Evolutionary conservation across 1,140 invertebrate genomes (phyloP).

Genomic region (Octopus sinensis): DNA sequence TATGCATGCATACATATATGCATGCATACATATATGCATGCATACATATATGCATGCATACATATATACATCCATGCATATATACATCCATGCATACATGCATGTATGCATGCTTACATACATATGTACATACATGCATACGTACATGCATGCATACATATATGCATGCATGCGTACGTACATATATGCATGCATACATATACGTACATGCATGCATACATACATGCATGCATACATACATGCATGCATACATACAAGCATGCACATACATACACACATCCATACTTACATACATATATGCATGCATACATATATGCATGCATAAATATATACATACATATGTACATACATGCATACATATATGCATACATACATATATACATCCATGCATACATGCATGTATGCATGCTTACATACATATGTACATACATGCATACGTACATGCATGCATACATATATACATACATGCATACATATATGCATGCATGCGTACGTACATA

Average conservation of each 20-base stretch:
- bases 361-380: background rate
- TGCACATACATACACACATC: conserved; percentile 15
- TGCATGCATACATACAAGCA: conserved; percentile 8
- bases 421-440: background rate
- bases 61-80: conserved; percentile 8
- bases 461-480: background rate
- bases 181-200: too few relatives aligned
- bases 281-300: conserved; percentile 11
- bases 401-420: background rate
- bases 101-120: too few relatives aligned
- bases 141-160: too few relatives aligned
- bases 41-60: background rate
- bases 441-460: background rate
- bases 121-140: too few relatives aligned
- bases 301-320: conserved; percentile 14
- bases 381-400: background rate
- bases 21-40: background rate
- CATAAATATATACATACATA: conserved; percentile 7
- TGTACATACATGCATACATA: background rate
- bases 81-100: background rate
- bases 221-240: conserved; percentile 14
- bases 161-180: too few relatives aligned
- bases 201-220: conserved; percentile 15
- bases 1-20: background rate
- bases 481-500: conserved; percentile 3